Evolutionary conservation across 2,888 invertebrate species (phyloP), one percentile per base, ranked within the genome.

Genomic region (Conus canariensis): DNA sequence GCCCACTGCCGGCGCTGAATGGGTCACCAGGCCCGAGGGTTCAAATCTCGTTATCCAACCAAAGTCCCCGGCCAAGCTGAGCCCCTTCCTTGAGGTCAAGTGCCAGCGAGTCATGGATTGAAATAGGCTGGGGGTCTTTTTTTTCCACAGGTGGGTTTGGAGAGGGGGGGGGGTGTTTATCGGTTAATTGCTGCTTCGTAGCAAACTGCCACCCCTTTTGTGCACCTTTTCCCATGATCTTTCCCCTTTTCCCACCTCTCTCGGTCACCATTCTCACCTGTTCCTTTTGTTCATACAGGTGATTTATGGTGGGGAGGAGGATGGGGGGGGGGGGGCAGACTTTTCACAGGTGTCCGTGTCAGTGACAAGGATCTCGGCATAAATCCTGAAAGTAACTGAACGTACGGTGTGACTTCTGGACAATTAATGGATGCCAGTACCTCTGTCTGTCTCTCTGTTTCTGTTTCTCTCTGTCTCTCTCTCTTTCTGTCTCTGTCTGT

Each of bases 31-130:
- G 16, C 14, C 30, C 22, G n/a, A n/a, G 16, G 77, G 77, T 80
- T 80, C 77, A 80, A 80, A 80, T 80, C 77, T 80, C 77, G 30
- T 80, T 80, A 80, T 30, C 30, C 77, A 80, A 80, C 30, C 5
- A 10, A 80, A 80, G 5, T 12, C 77, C 30, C 0, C 14, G 30
- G 12, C 12, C 64, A 16, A 1, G 64, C 77, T 4, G 10, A 14
- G 25, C 9, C 77, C 45, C 3, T 25, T 16, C 25, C 22, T 30
- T 9, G 30, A 14, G 77, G 30, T 80, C 77, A 80, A 80, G 77
- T 30, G 77, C 30, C 77, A 10, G 45, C 30, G 45, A 80, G 10
- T 80, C 30, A 30, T 5, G 10, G 77, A 45, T 16, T 25, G 12
- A 74, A n/a, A 74, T 25, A 9, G 19, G 22, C n/a, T n/a, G 74